Evolutionary conservation across 2,888 invertebrate genomes (phyloP).

Genomic region (Gibbula magus): DNA sequence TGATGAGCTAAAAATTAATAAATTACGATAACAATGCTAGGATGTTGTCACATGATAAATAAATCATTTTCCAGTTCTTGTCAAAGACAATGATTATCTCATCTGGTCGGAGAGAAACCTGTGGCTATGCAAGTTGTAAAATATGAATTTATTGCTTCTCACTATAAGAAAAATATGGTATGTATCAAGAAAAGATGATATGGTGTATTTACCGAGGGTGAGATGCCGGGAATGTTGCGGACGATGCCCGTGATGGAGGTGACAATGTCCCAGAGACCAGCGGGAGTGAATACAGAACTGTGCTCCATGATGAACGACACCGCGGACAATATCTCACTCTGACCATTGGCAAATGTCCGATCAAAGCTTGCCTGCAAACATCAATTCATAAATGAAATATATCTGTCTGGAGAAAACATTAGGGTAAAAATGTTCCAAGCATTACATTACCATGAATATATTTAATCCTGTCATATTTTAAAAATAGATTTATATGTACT

Average conservation of each 20-base stretch:
- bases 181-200: neutral
- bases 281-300: conserved; percentile 52
- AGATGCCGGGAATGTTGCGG: conserved; percentile 49
- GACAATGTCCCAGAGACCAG: conserved; percentile 53
- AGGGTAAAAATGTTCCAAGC: too few species aligned
- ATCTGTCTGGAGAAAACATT: too few species aligned
- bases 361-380: too few species aligned
- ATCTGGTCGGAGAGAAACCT: too few species aligned
- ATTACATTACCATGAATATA: neutral
- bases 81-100: too few species aligned
- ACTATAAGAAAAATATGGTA: neutral
- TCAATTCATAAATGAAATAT: too few species aligned
- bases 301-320: conserved; percentile 64
- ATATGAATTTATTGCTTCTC: neutral
- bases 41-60: too few species aligned
- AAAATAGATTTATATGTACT: neutral
- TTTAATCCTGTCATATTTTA: neutral
- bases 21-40: too few species aligned
- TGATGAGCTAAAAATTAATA: too few species aligned
- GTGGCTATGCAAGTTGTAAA: neutral
- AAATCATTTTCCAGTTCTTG: too few species aligned
- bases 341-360: neutral
- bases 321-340: conserved; percentile 51
- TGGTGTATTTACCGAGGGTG: conserved; percentile 56
- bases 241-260: conserved; percentile 51